Conservation (phyloP, 2,113 vertebrate species). For the Sigmodon hispidus region DNA sequence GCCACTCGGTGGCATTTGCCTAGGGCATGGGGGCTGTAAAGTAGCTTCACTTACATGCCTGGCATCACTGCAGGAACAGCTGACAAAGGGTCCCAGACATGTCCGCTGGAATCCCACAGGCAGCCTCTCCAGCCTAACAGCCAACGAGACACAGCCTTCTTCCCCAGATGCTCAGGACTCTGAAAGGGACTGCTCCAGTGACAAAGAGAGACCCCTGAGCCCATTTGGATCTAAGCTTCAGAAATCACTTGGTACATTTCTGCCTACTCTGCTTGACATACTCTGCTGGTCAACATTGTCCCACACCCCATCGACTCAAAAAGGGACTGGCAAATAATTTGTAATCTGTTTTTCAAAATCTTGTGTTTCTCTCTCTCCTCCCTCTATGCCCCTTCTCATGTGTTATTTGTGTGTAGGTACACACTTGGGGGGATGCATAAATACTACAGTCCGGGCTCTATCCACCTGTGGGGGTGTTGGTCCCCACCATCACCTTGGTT, state of each 20-base stretch:
- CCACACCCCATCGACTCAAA: background rate
- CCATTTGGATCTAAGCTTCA: background rate
- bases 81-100: background rate
- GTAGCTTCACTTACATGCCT: background rate
- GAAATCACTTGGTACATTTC: background rate
- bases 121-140: background rate
- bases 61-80: background rate
- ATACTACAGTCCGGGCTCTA: background rate
- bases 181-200: background rate
- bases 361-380: background rate
- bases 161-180: background rate
- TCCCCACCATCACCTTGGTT: background rate
- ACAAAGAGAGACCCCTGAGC: background rate
- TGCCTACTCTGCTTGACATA: background rate
- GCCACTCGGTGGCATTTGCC: background rate
- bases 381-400: background rate
- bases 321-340: background rate
- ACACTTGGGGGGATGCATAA: rapidly evolving
- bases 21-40: background rate
- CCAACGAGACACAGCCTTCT: background rate
- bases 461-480: background rate
- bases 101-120: background rate
- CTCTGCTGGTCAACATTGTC: background rate
- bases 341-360: background rate
- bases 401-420: background rate